Evolutionary conservation across 2,888 invertebrate species (phyloP), one percentile per base, ranked within the genome.

Genomic region (Eumacrocentrus americanus): DNA sequence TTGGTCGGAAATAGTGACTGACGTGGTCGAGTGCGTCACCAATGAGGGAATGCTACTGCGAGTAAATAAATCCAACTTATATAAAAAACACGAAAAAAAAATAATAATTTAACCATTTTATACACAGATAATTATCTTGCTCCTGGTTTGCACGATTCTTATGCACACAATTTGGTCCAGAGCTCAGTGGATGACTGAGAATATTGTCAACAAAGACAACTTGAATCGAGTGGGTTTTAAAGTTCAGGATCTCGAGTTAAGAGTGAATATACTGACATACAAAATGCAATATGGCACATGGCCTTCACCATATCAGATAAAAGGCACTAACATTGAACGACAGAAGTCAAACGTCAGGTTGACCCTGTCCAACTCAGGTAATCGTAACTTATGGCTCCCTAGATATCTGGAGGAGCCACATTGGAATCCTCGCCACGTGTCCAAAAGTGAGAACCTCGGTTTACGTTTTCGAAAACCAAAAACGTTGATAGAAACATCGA

Each of bases 1-100:
- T 37, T 79, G 79, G 79, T 71, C 67, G 6, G 79, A 79, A 63
- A 68, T 75, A 4, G 77, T 79, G 2, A 75, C 77, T 5, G 79
- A 79, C 37, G 79, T 79, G 16, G 70, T 74, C 9, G 78, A 79
- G 25, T 73, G 67, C 56, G 60, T 79, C 25, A 67, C 66, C 1
- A 72, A 70, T 52, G 77, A 79, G 34, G 63, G 66, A 42, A 63
- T 71, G 12, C 51, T 74, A 14, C 75, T 75, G 73, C 68, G 69
- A 69, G 77, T 77, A 67, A 65, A 62, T 46, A 55, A 48, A 61
- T 23, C 46, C n/a, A n/a, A n/a, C n/a, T n/a, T n/a, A 23, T 34
- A 50, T 40, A 9, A 38, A 16, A n/a, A 11, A 42, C 51, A 37
- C 1, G 11, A 20, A 4, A 34, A 42, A 40, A 18, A 11, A 40